Conservation (phyloP, 2,888 invertebrate species). For the Epirrhoe alternata region DNA sequence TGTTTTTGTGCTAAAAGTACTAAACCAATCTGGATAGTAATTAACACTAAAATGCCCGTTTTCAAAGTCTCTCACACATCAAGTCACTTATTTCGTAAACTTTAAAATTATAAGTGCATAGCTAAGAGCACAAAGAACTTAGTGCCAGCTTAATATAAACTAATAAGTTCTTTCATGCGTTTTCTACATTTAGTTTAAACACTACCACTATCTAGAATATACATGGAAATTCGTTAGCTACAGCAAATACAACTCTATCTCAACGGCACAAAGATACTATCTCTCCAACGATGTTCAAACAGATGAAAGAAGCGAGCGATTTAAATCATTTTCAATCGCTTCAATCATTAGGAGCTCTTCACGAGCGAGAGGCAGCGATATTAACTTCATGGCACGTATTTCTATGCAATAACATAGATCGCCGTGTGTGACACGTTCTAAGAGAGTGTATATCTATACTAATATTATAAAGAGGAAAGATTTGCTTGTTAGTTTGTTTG, state of each 20-base stretch:
- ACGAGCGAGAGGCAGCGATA: too few relatives aligned
- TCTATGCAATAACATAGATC: too few relatives aligned
- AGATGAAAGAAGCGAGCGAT: too few relatives aligned
- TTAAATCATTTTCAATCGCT: too few relatives aligned
- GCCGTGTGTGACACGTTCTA: too few relatives aligned
- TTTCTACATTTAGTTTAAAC: not conserved
- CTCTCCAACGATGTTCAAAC: not conserved
- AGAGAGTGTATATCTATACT: too few relatives aligned
- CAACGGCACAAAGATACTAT: conserved; percentile 27
- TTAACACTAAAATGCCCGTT: not conserved
- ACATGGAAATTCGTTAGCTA: conserved; percentile 33
- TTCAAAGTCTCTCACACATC: not conserved
- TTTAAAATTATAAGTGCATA: not conserved
- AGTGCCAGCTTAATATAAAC: not conserved
- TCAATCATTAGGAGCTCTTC: too few relatives aligned
- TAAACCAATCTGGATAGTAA: not conserved
- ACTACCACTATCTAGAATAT: conserved; percentile 18
- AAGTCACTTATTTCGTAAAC: not conserved
- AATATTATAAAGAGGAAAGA: too few relatives aligned
- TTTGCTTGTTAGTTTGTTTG: too few relatives aligned
- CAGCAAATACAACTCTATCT: conserved; percentile 32
- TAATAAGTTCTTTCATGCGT: not conserved
- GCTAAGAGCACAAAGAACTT: not conserved
- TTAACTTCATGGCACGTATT: too few relatives aligned
- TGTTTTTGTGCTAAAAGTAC: not conserved